Evolutionary conservation across 2,888 invertebrate species (phyloP).

Genomic region (Ditula angustiorana): DNA sequence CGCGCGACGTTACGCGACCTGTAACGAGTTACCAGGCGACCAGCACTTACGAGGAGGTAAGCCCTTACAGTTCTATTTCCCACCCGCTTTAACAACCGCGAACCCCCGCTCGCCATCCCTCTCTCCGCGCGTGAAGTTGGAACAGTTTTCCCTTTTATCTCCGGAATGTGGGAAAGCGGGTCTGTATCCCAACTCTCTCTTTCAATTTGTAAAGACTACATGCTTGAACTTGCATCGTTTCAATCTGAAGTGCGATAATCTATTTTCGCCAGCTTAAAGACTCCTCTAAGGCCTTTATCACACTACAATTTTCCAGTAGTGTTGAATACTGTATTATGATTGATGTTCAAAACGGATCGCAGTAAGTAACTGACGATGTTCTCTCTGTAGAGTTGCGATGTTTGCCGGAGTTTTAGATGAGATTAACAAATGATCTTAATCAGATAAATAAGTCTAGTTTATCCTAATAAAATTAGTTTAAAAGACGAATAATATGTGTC

Average conservation of each 20-base stretch:
- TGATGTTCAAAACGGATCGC: too few species aligned
- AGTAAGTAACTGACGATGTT: too few species aligned
- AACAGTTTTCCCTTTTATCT: conserved; percentile 82
- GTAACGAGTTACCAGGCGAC: conserved; percentile 81
- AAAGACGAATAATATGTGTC: too few species aligned
- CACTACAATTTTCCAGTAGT: not conserved
- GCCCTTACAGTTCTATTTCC: conserved; percentile 71
- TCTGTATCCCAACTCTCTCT: conserved; percentile 82
- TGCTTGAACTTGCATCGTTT: conserved; percentile 41
- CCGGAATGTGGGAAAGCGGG: conserved; percentile 82
- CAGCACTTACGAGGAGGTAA: conserved; percentile 74
- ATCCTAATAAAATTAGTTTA: too few species aligned
- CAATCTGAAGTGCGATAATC: conserved; percentile 2
- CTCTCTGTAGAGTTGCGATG: too few species aligned
- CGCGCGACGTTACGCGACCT: conserved; percentile 75
- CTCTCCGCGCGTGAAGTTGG: conserved; percentile 59
- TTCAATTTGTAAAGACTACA: conserved; percentile 76
- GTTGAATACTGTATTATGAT: too few species aligned
- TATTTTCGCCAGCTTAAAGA: not conserved
- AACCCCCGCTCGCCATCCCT: conserved; percentile 59
- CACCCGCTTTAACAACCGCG: conserved; percentile 61
- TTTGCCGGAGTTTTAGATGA: too few species aligned
- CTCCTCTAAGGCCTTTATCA: not conserved
- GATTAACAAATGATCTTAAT: too few species aligned
- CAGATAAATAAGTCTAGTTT: too few species aligned